These are phyloP conservation scores for Crotophaga sulcirostris DNA, from an alignment of 2,113 vertebrate species.

Conservation along the genomic window DNA sequence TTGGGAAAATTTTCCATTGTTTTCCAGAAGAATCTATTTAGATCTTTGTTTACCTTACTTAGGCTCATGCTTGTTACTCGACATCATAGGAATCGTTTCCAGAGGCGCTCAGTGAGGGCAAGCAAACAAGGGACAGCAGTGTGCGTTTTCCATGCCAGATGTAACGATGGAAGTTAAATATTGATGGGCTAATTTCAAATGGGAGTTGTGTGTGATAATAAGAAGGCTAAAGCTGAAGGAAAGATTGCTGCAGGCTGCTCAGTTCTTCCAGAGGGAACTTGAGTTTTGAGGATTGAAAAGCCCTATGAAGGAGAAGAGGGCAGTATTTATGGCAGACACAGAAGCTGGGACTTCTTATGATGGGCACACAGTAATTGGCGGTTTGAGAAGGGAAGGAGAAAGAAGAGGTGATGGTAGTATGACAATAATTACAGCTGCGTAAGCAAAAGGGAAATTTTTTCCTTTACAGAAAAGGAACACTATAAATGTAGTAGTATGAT, in stretches of 20 bases:
- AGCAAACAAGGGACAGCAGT: not conserved
- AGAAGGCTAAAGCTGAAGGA: conserved; percentile 4
- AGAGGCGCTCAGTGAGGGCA: not conserved
- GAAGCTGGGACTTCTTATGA: not conserved
- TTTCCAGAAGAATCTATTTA: not conserved
- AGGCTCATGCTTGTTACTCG: not conserved
- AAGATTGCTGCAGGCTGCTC: not conserved
- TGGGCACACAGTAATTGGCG: not conserved
- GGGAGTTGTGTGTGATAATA: not conserved
- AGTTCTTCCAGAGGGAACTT: not conserved
- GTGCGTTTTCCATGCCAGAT: not conserved
- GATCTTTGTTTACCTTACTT: not conserved
- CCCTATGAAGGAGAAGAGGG: not conserved
- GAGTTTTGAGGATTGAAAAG: not conserved
- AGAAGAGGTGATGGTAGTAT: not conserved
- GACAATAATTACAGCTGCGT: not conserved
- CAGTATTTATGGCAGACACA: not conserved
- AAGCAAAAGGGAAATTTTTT: not conserved
- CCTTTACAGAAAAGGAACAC: too few relatives aligned
- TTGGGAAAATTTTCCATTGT: not conserved
- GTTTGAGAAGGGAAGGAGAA: not conserved
- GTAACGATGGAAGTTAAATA: conserved; percentile 36
- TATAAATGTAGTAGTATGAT: too few relatives aligned
- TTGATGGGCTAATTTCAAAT: conserved; percentile 43
- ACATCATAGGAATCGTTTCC: not conserved